Percentiles rank a stretch among this genome's conserved stretches.
Evolutionary conservation across 2,888 invertebrate species (phyloP).

Genomic region (Coecobrya sp.): DNA sequence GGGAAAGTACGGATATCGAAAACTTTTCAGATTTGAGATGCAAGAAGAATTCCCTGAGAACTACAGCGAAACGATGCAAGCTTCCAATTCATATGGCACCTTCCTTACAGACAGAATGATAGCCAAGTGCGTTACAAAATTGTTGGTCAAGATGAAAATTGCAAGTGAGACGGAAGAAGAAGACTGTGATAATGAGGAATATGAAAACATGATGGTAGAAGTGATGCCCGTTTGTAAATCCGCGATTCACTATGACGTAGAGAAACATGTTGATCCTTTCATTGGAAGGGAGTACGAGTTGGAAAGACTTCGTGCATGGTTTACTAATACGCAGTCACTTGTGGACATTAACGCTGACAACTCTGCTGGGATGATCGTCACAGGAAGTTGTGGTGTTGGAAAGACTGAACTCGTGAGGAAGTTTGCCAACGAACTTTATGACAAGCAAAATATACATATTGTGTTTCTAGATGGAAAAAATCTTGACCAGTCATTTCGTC

Average conservation of each 20-base stretch:
- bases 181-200: not conserved
- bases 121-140: not conserved
- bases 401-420: not conserved
- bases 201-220: not conserved
- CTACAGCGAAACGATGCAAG: not conserved
- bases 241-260: not conserved
- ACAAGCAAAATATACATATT: not conserved
- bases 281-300: not conserved
- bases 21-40: not conserved
- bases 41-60: not conserved
- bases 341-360: too few relatives aligned
- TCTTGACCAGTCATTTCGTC: not conserved
- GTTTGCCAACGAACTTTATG: not conserved
- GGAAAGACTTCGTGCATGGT: not conserved
- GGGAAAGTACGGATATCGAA: not conserved
- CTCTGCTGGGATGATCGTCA: not conserved
- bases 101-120: not conserved
- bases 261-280: not conserved
- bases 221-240: not conserved
- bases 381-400: slow-evolving; percentile 6
- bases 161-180: not conserved
- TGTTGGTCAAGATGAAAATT: not conserved
- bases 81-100: not conserved
- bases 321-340: not conserved
- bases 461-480: not conserved